Evolutionary conservation across 2,797 vertebrate genomes (phyloP).

Genomic region (Syngnathus acus): DNA sequence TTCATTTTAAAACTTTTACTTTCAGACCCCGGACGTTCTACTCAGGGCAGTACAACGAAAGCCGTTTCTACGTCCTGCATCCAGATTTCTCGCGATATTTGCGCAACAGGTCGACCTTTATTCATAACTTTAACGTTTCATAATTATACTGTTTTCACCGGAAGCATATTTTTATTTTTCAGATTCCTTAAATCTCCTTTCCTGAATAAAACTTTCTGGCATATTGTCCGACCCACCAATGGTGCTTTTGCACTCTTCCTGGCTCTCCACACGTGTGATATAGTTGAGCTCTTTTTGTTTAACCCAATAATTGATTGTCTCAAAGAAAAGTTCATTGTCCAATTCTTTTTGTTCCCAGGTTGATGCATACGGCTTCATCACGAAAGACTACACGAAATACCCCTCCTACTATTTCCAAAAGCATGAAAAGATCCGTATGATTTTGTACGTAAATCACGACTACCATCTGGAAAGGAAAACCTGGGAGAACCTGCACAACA

Average conservation of each 20-base stretch:
- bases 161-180: not conserved
- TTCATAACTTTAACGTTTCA: not conserved
- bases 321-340: not conserved
- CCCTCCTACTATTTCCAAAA: constrained; percentile 78
- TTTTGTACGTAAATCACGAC: constrained; percentile 81
- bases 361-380: constrained; percentile 84
- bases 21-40: constrained; percentile 68
- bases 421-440: constrained; percentile 21
- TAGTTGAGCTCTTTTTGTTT: constrained; percentile 62
- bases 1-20: no score
- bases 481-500: constrained; percentile 77
- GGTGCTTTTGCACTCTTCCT: constrained; percentile 80
- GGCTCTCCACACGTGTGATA: constrained; percentile 82
- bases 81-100: constrained; percentile 83
- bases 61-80: constrained; percentile 75
- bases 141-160: not conserved
- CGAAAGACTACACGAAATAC: constrained; percentile 69
- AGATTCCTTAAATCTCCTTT: constrained; percentile 74
- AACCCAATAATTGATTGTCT: not conserved
- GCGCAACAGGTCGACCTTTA: constrained; percentile 74
- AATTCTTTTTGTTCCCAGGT: constrained; percentile 62
- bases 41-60: constrained; percentile 47
- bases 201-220: constrained; percentile 59
- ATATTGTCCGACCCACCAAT: constrained; percentile 76
- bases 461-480: constrained; percentile 70